phyloP scores from a whole-genome alignment of 2,113 vertebrate species.

The Thunnus thynnus region DNA sequence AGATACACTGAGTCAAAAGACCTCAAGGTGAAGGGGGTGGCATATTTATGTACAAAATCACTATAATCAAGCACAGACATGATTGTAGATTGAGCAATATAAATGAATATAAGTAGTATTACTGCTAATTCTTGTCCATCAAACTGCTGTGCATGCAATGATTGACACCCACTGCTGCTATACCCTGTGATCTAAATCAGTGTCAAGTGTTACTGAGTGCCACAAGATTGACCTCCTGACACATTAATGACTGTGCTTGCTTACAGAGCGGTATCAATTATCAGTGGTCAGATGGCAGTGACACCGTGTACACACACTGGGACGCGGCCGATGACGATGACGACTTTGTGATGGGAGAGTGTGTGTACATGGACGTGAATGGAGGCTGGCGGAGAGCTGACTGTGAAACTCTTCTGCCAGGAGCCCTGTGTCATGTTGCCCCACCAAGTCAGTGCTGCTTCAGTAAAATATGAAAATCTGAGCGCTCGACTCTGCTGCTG shows the following conservation, averaged over 20 bases:
- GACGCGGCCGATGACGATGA: slow-evolving; percentile 80
- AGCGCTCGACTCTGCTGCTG: background rate
- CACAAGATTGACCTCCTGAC: background rate
- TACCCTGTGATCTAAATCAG: background rate
- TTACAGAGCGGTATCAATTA: slow-evolving; percentile 89
- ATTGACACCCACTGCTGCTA: background rate
- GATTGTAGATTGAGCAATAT: no score
- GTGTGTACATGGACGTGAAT: slow-evolving; percentile 89
- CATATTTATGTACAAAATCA: no score
- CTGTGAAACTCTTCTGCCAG: slow-evolving; percentile 87
- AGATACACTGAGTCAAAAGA: no score
- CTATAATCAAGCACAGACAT: no score
- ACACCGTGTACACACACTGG: slow-evolving; percentile 91
- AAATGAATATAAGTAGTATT: no score
- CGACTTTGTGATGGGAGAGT: slow-evolving; percentile 85
- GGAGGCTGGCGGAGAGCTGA: slow-evolving; percentile 89
- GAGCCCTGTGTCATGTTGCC: slow-evolving; percentile 89
- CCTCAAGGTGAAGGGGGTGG: no score
- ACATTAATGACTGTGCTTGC: background rate
- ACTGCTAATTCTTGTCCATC: background rate
- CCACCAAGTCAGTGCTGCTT: slow-evolving; percentile 76
- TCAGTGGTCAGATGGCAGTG: slow-evolving; percentile 92
- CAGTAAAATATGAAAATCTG: slow-evolving; percentile 4
- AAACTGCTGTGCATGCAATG: background rate
- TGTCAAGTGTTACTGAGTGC: background rate